phyloP scores from a whole-genome alignment of 1,140 invertebrate genomes.

The Drosophila littoralis region DNA sequence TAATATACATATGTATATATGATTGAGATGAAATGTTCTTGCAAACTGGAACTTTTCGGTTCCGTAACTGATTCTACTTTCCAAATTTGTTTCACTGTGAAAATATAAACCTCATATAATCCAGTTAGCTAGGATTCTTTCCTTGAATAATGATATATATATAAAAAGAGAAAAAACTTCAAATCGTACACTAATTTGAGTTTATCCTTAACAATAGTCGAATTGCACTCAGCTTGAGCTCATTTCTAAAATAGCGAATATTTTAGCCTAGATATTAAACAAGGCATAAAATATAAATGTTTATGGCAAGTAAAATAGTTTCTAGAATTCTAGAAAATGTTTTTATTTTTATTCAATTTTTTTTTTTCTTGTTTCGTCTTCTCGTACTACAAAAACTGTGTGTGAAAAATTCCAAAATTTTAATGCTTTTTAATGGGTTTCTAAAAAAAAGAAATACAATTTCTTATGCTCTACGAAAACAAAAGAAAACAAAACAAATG shows the following conservation, averaged over 20 bases:
- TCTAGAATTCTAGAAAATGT: neutral
- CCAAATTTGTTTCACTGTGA: too few species aligned
- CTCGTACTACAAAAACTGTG: too few species aligned
- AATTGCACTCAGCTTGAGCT: neutral
- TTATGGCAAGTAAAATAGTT: conserved; percentile 4
- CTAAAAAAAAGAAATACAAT: neutral
- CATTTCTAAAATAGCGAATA: neutral
- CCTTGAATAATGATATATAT: too few species aligned
- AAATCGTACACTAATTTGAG: neutral
- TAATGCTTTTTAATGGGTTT: neutral
- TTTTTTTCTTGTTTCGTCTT: neutral
- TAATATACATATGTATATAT: too few species aligned
- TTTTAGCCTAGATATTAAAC: conserved; percentile 1
- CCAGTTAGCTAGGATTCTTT: too few species aligned
- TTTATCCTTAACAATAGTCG: neutral
- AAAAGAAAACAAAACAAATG: too few species aligned
- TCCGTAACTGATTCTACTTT: too few species aligned
- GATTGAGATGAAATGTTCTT: too few species aligned
- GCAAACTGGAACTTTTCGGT: too few species aligned
- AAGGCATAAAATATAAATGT: neutral
- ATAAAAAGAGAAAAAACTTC: too few species aligned
- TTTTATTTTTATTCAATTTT: neutral
- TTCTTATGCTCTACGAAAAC: neutral
- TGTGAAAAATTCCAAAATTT: conserved; percentile 1
- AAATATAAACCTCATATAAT: too few species aligned